Evolutionary conservation across 2,888 invertebrate species (phyloP), one percentile per base, ranked within the genome.

Genomic region (Deilephila porcellus): DNA sequence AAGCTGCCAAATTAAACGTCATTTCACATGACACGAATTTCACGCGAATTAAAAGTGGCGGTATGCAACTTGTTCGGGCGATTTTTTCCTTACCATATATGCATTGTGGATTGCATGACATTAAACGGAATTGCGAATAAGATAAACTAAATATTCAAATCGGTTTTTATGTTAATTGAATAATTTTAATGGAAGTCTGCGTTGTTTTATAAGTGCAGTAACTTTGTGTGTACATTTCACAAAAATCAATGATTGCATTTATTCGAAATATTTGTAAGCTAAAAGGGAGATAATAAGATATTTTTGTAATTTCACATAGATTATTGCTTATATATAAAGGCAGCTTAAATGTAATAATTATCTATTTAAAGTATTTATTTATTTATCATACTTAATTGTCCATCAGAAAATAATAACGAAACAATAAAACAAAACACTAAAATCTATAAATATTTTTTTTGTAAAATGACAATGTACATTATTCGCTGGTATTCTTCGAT

Each of bases 31-130:
- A 60, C 60, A 60, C 29, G 29, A 60, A 60, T 60, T 25, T 60
- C 25, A 60, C 60, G 29, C 60, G 29, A 60, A 60, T 60, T 60
- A 60, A 60, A 60, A 60, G 25, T 60, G 60, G 25, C 60, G 60
- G 25, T 25, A 60, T 60, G 25, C 25, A 60, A 60, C 60, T 60
- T 60, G 60, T 60, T 60, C 14, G 60, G 4, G 25, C 8, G 60
- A 29, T 60, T 25, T 60, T 56, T 56, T 60, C 14, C 29, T 29
- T 11, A 4, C 25, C 29, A 11, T 25, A 60, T 25, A 60, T 60
- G 56, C 6, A 56, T 56, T 56, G 56, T 56, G n/a, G 56, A 56
- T 56, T 56, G 56, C n/a, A 17, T 56, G 56, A 17, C 56, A 56
- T 56, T 56, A 56, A 56, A 56, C 17, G n/a, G 56, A 56, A 56